Base-by-base conservation (phyloP, 2,797 vertebrate genomes). In the Sebastes minor region DNA sequence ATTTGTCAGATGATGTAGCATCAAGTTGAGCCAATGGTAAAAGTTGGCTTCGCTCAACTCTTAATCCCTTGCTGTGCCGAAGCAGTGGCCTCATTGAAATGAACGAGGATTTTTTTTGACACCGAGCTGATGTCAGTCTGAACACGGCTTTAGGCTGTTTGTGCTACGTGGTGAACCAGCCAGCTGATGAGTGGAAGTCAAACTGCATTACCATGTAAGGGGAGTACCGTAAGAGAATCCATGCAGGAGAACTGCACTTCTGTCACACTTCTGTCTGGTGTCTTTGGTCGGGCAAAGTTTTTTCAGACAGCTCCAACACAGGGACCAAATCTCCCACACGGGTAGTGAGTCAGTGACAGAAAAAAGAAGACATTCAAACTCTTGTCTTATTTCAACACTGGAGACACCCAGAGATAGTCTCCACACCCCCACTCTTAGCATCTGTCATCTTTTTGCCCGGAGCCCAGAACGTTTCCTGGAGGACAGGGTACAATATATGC, bases 391-490 rank as follows among this genome's bases (percentile, higher is more conserved):
- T 81, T 85, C 71, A 80, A 33, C 64, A 76, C 2, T 25, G 42
- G 71, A 84, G 7, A 82, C 32, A 84, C 38, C 23, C 27, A 56
- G 57, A 82, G 35, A 74, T 56, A 60, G 4, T 61, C 57, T 71
- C 78, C 57, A 78, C 65, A 74, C 68, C 61, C 2, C 5, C 70
- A 53, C 56, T 77, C 55, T 72, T 57, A 89, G 76, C 78, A 89
- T 71, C 80, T 87, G 77, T 86, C 76, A 86, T 81, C 49, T 75
- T 72, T 78, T 74, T 75, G 69, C 71, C 53, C 20, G 1, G n/a
- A 71, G 72, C 74, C 32, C 32, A 0, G 8, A 53, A 35, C 25
- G n/a, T 52, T 74, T 80, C 66, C 67, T 76, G 72, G 49, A 78
- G 49, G 59, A 77, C 28, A 66, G 55, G 30, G 38, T 27, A 20